These are phyloP conservation scores for Verasper variegatus DNA, from an alignment of 2,113 vertebrate species.

Conservation along the genomic window DNA sequence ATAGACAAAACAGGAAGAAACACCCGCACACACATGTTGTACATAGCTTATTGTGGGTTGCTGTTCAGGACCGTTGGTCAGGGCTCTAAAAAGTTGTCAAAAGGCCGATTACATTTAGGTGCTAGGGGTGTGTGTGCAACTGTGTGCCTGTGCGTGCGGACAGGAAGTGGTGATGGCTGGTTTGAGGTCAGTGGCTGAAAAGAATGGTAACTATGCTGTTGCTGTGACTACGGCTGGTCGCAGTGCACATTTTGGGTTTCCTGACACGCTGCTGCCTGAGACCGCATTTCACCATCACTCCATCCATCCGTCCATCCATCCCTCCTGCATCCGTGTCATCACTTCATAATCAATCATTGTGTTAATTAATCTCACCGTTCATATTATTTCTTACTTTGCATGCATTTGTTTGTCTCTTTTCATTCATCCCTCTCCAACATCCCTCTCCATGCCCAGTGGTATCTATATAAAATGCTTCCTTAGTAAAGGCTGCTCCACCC, in stretches of 20 bases:
- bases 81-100: constrained; percentile 57
- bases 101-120: constrained; percentile 54
- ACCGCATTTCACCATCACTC: constrained; percentile 69
- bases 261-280: constrained; percentile 69
- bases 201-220: constrained; percentile 84
- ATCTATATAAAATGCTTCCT: constrained; percentile 82
- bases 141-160: constrained; percentile 62
- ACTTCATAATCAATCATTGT: constrained; percentile 7
- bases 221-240: constrained; percentile 77
- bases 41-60: constrained; percentile 30
- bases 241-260: constrained; percentile 78
- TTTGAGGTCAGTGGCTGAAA: constrained; percentile 83
- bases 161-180: constrained; percentile 80
- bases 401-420: constrained; percentile 2
- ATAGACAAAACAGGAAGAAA: constrained; percentile 40
- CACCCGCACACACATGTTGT: constrained; percentile 5
- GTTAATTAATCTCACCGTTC: constrained; percentile 3
- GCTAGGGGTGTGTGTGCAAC: constrained; percentile 48
- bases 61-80: constrained; percentile 22
- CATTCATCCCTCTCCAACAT: constrained; percentile 57
- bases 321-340: background rate
- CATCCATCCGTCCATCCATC: constrained; percentile 46
- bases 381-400: background rate
- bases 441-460: constrained; percentile 73
- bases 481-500: constrained; percentile 82